Conservation (phyloP, 2,113 vertebrate genomes). For the Isurus oxyrinchus region DNA sequence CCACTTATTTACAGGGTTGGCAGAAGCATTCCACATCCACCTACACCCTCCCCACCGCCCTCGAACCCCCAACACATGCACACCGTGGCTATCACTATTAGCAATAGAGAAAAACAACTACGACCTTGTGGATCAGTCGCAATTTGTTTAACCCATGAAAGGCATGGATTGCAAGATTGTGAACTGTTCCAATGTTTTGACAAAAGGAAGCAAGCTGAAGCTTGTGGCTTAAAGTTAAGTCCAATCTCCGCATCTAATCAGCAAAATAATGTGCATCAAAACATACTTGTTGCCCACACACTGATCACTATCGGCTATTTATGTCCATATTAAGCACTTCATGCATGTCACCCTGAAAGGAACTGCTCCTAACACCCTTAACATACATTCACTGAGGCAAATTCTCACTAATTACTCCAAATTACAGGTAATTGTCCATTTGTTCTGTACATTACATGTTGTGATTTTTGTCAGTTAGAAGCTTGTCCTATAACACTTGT, state of each 20-base stretch:
- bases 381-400: background rate
- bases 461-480: background rate
- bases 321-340: background rate
- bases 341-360: background rate
- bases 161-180: background rate
- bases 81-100: background rate
- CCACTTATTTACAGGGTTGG: background rate
- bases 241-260: conserved; percentile 16
- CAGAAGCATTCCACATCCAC: background rate
- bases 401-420: background rate
- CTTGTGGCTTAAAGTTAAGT: background rate
- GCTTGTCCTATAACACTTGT: background rate
- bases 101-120: background rate
- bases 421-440: background rate
- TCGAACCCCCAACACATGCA: too few relatives aligned
- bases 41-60: too few relatives aligned
- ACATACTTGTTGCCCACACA: background rate
- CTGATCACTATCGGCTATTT: background rate
- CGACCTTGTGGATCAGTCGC: background rate
- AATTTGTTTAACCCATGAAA: background rate
- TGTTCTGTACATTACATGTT: background rate
- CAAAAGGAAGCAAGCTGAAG: conserved; percentile 16
- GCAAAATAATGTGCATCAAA: background rate
- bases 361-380: background rate
- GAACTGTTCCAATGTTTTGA: conserved; percentile 18